Percentiles rank a stretch among this genome's conserved stretches.
phyloP scores from a whole-genome alignment of 1,140 invertebrate genomes.

The Centruroides sculpturatus region DNA sequence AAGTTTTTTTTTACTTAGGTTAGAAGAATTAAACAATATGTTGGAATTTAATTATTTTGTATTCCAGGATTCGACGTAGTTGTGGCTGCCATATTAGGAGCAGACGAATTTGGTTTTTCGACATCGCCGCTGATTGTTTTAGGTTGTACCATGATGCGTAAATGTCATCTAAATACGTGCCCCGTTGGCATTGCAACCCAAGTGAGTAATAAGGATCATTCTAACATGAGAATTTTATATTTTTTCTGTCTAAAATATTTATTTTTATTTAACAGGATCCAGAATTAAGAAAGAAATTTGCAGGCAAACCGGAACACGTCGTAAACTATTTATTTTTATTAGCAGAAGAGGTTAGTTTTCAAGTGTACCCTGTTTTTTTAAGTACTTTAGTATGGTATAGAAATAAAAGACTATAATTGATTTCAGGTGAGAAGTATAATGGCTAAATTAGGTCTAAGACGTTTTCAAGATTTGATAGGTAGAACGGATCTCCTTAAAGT shows the following conservation, averaged over 20 bases:
- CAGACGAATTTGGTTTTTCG: conserved; percentile 98
- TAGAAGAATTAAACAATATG: too few relatives aligned
- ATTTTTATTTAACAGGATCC: conserved; percentile 53
- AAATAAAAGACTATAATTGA: conserved; percentile 20
- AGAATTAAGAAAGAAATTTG: conserved; percentile 84
- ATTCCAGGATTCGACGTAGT: conserved; percentile 78
- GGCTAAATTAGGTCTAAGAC: conserved; percentile 74
- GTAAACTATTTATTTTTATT: conserved; percentile 96
- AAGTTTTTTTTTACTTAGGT: too few relatives aligned
- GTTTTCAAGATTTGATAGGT: conserved; percentile 86
- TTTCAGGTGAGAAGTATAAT: conserved; percentile 58
- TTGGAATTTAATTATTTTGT: too few relatives aligned
- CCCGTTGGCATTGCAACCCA: conserved; percentile 95
- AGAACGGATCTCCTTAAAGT: conserved; percentile 66
- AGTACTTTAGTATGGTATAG: too few relatives aligned
- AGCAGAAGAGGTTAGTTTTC: conserved; percentile 70
- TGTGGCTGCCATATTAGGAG: conserved; percentile 85
- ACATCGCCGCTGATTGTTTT: conserved; percentile 94
- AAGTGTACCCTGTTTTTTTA: too few relatives aligned
- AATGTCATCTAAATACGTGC: conserved; percentile 98
- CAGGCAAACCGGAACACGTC: conserved; percentile 92
- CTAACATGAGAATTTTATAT: not conserved
- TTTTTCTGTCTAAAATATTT: not conserved
- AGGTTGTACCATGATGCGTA: conserved; percentile 99
- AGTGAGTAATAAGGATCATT: conserved; percentile 13